A percentile compares a stretch with the other conserved stretches of the same genome.
phyloP scores from a whole-genome alignment of 92 coral and sea anemone species.

The Pocillopora meandrina region DNA sequence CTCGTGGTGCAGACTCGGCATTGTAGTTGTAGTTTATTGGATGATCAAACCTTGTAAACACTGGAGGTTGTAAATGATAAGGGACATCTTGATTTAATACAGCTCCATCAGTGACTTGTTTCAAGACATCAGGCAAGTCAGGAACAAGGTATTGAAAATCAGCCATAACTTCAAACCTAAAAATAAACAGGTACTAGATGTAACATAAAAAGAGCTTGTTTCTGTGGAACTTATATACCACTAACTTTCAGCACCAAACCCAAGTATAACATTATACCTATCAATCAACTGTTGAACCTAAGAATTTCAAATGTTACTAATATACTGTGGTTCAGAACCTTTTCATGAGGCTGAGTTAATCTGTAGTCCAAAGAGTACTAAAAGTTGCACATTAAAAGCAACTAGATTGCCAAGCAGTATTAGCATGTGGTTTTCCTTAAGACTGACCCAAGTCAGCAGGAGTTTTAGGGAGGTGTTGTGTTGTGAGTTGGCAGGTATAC shows the following conservation, averaged over 20 bases:
- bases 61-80: constrained; percentile 81
- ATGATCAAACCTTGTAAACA: constrained; percentile 81
- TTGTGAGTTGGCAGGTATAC: too few relatives aligned
- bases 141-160: constrained; percentile 89
- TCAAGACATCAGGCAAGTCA: constrained; percentile 72
- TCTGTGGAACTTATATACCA: neutral
- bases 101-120: constrained; percentile 65
- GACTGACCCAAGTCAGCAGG: too few relatives aligned
- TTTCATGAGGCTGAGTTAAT: too few relatives aligned
- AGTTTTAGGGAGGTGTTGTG: too few relatives aligned
- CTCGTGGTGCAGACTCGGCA: constrained; percentile 51
- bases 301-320: too few relatives aligned
- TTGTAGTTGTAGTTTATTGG: constrained; percentile 74
- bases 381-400: too few relatives aligned
- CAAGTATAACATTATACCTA: too few relatives aligned
- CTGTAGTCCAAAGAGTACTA: neutral
- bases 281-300: too few relatives aligned
- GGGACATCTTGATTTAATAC: constrained; percentile 63
- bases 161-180: constrained; percentile 81
- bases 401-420: too few relatives aligned
- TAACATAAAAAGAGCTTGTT: neutral
- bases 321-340: too few relatives aligned
- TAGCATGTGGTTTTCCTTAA: too few relatives aligned
- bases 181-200: neutral
- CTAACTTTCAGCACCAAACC: neutral